Conservation (phyloP, 1,140 invertebrate genomes). For the Proales similis region DNA sequence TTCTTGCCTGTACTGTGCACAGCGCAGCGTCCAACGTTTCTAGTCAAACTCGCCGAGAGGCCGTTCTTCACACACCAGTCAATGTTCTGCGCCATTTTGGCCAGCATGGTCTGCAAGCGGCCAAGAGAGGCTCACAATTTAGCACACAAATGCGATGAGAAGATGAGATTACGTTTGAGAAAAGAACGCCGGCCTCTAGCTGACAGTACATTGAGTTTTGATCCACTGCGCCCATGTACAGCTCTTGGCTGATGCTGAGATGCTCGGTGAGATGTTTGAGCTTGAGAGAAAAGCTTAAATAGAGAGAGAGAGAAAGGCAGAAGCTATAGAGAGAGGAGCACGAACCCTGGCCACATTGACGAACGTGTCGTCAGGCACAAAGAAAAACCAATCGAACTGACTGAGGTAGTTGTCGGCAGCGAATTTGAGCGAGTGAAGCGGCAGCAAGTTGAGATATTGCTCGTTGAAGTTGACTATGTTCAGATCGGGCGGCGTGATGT, state of each 20-base stretch:
- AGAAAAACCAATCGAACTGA: constrained; percentile 80
- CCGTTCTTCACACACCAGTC: constrained; percentile 78
- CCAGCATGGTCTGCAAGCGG: constrained; percentile 63
- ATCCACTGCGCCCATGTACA: constrained; percentile 33
- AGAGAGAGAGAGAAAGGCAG: background rate
- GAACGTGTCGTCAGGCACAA: constrained; percentile 72
- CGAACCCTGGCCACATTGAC: constrained; percentile 62
- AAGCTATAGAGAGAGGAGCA: background rate
- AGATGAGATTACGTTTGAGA: too few relatives aligned
- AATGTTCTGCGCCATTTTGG: constrained; percentile 63
- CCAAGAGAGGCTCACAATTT: too few relatives aligned
- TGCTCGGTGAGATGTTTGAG: constrained; percentile 27
- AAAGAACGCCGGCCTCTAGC: constrained; percentile 16
- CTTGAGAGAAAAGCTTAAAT: constrained; percentile 1
- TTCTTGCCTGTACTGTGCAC: constrained; percentile 53
- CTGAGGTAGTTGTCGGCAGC: constrained; percentile 76
- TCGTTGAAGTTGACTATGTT: constrained; percentile 50
- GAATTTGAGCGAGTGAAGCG: constrained; percentile 70
- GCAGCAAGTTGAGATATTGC: constrained; percentile 45
- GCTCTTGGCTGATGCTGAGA: constrained; percentile 31
- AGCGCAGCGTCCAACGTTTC: constrained; percentile 74
- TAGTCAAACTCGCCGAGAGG: constrained; percentile 66
- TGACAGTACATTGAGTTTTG: constrained; percentile 27
- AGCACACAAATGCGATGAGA: too few relatives aligned
- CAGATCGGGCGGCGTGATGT: constrained; percentile 50